Base-by-base conservation (phyloP, 2,888 invertebrate species). In the Mechanitis mazaeus region DNA sequence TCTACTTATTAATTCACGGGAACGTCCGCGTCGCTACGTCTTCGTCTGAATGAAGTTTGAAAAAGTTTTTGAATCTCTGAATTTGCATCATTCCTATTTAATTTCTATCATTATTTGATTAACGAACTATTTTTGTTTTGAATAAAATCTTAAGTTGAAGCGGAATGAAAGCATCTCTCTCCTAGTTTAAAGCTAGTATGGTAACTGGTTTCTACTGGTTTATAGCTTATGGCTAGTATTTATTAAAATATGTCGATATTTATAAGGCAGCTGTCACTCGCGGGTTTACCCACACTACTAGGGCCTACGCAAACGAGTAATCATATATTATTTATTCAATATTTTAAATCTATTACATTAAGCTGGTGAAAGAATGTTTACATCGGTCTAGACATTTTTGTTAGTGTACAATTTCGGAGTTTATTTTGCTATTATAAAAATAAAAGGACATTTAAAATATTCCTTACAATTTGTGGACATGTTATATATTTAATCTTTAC, bases 1-100 rank as follows among this genome's bases (percentile, higher is more conserved):
- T 75, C 81, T 79, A 75, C 81, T 85, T 84, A 84, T 83, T 85
- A 85, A 85, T 84, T 85, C 84, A 83, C 76, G 75, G 80, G 50
- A 31, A 50, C 50, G 50, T 50, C 50, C 50, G 50, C 42, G 42
- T 42, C 9, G 42, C 42, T 7, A 31, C 50, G 50, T 50, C 50
- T 50, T 31, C 50, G 31, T 50, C 50, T 28, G 31, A 50, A 31
- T 50, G 50, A 50, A 50, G 50, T 50, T 50, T 50, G 50, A 50
- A 50, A 50, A 50, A 50, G 31, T 50, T 50, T 31, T 20, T 20
- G 20, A 20, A 20, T 20, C 20, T 31, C 28, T 28, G 31, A 31
- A 50, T 50, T 50, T 50, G 50, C 50, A 50, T 50, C 50, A 50
- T 31, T 31, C 3, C 50, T 50, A 50, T 50, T 50, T 50, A 50